Percentiles rank a stretch among this genome's conserved stretches.
These are phyloP conservation scores for Drosophila lini DNA, from an alignment of 1,140 invertebrate species.

Conservation along the genomic window DNA sequence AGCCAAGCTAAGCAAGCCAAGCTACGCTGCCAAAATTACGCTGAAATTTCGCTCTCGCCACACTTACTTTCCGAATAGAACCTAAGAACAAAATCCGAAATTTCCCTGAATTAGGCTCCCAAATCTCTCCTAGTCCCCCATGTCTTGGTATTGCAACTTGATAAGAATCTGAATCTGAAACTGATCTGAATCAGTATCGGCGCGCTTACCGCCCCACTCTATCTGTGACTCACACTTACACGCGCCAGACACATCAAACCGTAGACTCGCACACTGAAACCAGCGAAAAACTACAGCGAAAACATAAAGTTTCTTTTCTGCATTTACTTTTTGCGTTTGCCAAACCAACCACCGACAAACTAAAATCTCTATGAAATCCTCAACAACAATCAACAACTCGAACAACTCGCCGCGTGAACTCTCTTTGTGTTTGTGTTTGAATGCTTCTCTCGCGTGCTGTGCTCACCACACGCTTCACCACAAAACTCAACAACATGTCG, in stretches of 20 bases:
- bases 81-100: constrained; percentile 56
- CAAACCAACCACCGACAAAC: constrained; percentile 58
- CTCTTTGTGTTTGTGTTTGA: constrained; percentile 62
- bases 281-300: constrained; percentile 61
- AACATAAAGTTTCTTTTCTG: constrained; percentile 80
- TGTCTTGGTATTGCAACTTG: constrained; percentile 19
- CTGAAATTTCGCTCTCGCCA: constrained; percentile 60
- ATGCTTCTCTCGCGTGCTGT: constrained; percentile 72
- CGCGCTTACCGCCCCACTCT: constrained; percentile 44
- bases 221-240: constrained; percentile 27
- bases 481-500: constrained; percentile 29
- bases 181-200: constrained; percentile 24
- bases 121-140: constrained; percentile 5
- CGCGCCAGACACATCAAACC: constrained; percentile 31
- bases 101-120: constrained; percentile 51
- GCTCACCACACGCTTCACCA: constrained; percentile 58
- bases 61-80: constrained; percentile 38
- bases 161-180: constrained; percentile 4
- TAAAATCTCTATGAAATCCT: constrained; percentile 39
- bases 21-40: constrained; percentile 64
- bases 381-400: constrained; percentile 49
- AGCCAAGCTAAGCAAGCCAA: constrained; percentile 45
- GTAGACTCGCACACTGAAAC: constrained; percentile 46
- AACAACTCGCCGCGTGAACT: constrained; percentile 50
- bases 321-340: constrained; percentile 76